These are phyloP conservation scores for Myotis brandtii DNA, from an alignment of 2,113 vertebrate species.

Conservation along the genomic window DNA sequence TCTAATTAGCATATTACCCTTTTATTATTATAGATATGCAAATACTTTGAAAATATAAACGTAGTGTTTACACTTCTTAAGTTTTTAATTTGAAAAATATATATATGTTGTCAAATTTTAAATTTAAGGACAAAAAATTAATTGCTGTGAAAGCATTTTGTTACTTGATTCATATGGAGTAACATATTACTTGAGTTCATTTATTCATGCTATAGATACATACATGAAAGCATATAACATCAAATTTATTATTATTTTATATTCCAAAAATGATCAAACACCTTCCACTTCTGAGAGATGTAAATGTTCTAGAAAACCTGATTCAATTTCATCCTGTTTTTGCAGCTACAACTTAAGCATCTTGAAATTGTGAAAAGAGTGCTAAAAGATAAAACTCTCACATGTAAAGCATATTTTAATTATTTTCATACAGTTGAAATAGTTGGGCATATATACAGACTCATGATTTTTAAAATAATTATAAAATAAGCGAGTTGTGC, in stretches of 20 bases:
- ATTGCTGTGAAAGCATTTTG: neutral
- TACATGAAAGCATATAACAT: neutral
- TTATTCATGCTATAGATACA: neutral
- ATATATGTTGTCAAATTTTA: neutral
- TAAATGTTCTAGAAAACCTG: neutral
- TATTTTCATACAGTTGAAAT: neutral
- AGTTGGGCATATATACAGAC: neutral
- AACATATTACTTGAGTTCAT: neutral
- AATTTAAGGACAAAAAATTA: neutral
- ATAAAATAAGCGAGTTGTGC: neutral
- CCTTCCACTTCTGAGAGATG: neutral
- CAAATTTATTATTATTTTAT: slow-evolving; percentile 23
- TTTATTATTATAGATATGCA: neutral
- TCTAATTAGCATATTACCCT: no score
- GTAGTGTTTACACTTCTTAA: neutral
- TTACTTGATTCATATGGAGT: neutral
- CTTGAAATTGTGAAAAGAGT: neutral
- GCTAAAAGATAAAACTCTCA: neutral
- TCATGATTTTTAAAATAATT: neutral
- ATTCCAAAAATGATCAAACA: slow-evolving; percentile 42
- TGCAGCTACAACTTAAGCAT: neutral
- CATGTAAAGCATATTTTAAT: neutral
- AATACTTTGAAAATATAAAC: neutral
- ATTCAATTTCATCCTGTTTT: slow-evolving; percentile 24
- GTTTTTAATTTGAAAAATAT: neutral